Base-by-base conservation (phyloP, 2,113 vertebrate genomes). In the Hippoglossus stenolepis region DNA sequence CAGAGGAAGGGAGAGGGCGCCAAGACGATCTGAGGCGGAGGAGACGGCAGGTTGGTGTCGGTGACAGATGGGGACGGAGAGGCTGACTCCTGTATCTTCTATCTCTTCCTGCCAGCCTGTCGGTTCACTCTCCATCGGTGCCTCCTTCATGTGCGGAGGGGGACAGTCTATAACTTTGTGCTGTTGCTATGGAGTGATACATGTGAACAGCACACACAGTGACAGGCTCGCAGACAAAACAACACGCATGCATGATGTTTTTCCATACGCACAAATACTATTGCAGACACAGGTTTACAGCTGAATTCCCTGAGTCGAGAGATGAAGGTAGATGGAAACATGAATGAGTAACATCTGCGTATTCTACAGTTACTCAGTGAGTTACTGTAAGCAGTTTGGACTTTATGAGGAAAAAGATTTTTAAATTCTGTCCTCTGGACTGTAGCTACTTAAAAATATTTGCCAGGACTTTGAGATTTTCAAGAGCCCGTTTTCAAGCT, bases 61-160 rank as follows among this genome's bases (percentile, higher is more conserved):
- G 68, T 91, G 90, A 92, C 89, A 90, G 92, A 91, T 89, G 86
- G 86, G 86, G 85, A 85, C 65, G 71, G 73, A 90, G 87, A 78
- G 82, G 73, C 80, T 90, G 88, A 93, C 81, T 90, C 87, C 79
- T 89, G 71, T 81, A 88, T 89, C 88, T 84, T 88, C 79, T 85
- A 80, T 75, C 79, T 87, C 77, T 83, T 89, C 85, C 86, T 89
- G 92, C 82, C 91, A 91, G 79, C 61, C 84, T 83, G 80, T 80
- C 77, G 73, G 28, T 54, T 85, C 72, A 47, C 77, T 73, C 72
- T 59, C 77, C 73, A 24, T 74, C 35, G 10, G 40, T 28, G 51
- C 26, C 68, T 74, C 35, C 2, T 40, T 77, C 73, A 54, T 80
- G 60, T 60, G 69, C 9, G n/a, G 40, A 38, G 24, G 23, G 17